These are phyloP conservation scores for Trematomus bernacchii DNA, from an alignment of 2,797 vertebrate species.

Conservation along the genomic window DNA sequence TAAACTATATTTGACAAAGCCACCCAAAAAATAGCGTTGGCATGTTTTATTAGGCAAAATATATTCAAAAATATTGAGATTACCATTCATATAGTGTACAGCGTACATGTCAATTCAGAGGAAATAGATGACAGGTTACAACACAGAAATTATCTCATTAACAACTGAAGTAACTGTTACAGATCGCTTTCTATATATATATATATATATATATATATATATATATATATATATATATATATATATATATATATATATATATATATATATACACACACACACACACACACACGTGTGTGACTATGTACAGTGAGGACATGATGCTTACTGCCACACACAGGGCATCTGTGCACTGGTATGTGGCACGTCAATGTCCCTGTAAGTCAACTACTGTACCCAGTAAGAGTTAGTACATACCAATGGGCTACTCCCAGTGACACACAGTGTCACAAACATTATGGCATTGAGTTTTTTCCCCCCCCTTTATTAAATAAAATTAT, in stretches of 20 bases:
- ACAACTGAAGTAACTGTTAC: conserved; percentile 70
- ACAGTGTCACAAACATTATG: conserved; percentile 97
- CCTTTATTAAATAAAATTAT: conserved; percentile 87
- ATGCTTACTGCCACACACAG: conserved; percentile 85
- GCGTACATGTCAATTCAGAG: conserved; percentile 64
- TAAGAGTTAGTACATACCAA: conserved; percentile 91
- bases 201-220: too few species aligned
- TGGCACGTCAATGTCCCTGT: conserved; percentile 87
- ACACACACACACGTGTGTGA: conserved; percentile 33
- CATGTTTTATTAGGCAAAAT: conserved; percentile 77
- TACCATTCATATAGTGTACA: conserved; percentile 74
- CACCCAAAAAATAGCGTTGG: conserved; percentile 73
- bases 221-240: too few species aligned
- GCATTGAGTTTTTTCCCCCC: conserved; percentile 76
- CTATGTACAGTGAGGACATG: conserved; percentile 79
- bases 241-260: background rate
- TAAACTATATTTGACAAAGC: conserved; percentile 59
- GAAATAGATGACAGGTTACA: conserved; percentile 70
- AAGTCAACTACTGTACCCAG: conserved; percentile 93
- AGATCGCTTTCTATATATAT: conserved; percentile 51
- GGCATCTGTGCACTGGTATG: conserved; percentile 79
- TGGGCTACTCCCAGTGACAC: conserved; percentile 98
- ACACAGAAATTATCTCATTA: conserved; percentile 67
- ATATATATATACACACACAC: background rate
- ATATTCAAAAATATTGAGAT: conserved; percentile 74